These are phyloP conservation scores for Halichondria panicea DNA, from an alignment of 37 sponge, comb jelly and placozoan species.

Conservation along the genomic window DNA sequence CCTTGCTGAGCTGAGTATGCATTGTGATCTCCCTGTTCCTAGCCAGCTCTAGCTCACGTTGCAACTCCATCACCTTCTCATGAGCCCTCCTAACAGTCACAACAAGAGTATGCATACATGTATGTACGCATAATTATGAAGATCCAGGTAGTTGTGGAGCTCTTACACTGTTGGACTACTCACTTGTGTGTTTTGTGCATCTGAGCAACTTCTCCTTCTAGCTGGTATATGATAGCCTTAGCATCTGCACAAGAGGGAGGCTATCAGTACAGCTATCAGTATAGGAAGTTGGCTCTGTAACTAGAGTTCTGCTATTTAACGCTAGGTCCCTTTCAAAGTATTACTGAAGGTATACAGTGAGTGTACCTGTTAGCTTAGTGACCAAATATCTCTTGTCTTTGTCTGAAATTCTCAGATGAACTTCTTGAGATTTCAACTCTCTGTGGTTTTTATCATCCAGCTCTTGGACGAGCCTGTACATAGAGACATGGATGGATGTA, in stretches of 20 bases:
- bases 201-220: conserved; percentile 30
- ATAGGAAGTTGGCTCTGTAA: background rate
- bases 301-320: background rate
- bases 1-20: conserved; percentile 38
- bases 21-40: conserved; percentile 39
- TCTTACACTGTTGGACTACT: background rate
- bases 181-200: conserved; percentile 35
- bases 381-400: conserved; percentile 42
- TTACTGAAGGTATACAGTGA: no score
- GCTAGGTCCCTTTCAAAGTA: background rate
- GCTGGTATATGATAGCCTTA: conserved; percentile 24
- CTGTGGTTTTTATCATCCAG: conserved; percentile 10
- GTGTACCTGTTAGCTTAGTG: conserved; percentile 51
- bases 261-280: background rate
- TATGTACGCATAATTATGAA: background rate
- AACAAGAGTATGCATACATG: background rate
- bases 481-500: background rate
- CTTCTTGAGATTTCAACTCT: background rate
- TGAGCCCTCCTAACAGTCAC: background rate
- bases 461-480: conserved; percentile 24
- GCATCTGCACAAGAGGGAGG: conserved; percentile 22
- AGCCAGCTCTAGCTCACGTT: conserved; percentile 46
- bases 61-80: conserved; percentile 17
- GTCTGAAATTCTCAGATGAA: conserved; percentile 1
- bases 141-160: background rate